A percentile compares a stretch with the other conserved stretches of the same genome.
These are phyloP conservation scores for Anoplius nigerrimus DNA, from an alignment of 2,888 invertebrate genomes.

Conservation along the genomic window DNA sequence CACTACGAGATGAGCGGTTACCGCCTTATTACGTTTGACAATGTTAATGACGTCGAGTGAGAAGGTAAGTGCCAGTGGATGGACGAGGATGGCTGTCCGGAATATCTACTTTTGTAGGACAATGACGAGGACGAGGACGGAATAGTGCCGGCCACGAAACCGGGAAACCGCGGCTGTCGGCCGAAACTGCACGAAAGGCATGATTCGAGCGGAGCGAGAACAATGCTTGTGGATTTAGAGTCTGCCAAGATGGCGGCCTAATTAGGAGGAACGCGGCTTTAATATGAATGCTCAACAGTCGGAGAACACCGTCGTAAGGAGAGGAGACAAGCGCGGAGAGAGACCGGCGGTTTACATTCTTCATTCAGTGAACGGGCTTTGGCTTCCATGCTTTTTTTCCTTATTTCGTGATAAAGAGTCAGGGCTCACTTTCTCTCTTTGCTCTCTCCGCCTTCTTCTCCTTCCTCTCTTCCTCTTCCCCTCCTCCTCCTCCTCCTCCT, in stretches of 20 bases:
- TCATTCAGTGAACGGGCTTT: too few species aligned
- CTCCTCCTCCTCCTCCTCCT: too few species aligned
- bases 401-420: neutral
- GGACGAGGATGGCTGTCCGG: too few species aligned
- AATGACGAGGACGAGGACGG: too few species aligned
- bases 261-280: slow-evolving; percentile 64
- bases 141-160: slow-evolving; percentile 1
- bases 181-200: slow-evolving; percentile 31
- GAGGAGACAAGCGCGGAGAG: slow-evolving; percentile 1
- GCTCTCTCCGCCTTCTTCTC: too few species aligned
- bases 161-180: slow-evolving; percentile 14
- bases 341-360: neutral
- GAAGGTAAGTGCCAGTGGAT: too few species aligned
- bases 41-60: too few species aligned
- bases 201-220: slow-evolving; percentile 39
- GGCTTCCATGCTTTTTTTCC: neutral
- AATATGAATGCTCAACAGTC: slow-evolving; percentile 60
- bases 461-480: neutral
- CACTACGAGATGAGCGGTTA: too few species aligned
- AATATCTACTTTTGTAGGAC: too few species aligned
- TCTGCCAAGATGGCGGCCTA: slow-evolving; percentile 63
- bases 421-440: neutral
- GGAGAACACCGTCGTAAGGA: slow-evolving; percentile 17
- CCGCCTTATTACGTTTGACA: too few species aligned
- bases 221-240: slow-evolving; percentile 58